Conservation (phyloP, 2,888 invertebrate species). For the Chrysolina oricalcia region DNA sequence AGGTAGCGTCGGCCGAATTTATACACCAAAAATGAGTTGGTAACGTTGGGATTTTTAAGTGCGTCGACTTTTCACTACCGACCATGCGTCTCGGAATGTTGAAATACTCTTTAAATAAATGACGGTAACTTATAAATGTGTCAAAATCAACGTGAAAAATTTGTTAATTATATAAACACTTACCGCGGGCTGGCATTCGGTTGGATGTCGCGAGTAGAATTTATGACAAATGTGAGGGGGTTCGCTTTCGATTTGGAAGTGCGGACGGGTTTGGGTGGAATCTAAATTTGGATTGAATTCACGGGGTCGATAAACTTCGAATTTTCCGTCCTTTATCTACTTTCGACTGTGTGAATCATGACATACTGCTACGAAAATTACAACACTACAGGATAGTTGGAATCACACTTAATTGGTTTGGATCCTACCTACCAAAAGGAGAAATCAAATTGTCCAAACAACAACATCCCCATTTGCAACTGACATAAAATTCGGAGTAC, state of each 20-base stretch:
- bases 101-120: slow-evolving; percentile 53
- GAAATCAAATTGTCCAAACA: too few relatives aligned
- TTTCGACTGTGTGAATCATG: too few relatives aligned
- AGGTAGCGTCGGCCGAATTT: slow-evolving; percentile 47
- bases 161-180: slow-evolving; percentile 65
- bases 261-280: not conserved
- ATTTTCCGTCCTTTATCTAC: too few relatives aligned
- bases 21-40: slow-evolving; percentile 40
- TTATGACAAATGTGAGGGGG: slow-evolving; percentile 8
- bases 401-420: too few relatives aligned
- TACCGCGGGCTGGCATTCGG: slow-evolving; percentile 51
- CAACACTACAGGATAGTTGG: too few relatives aligned
- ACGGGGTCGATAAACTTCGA: too few relatives aligned
- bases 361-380: too few relatives aligned
- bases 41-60: slow-evolving; percentile 46
- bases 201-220: slow-evolving; percentile 15
- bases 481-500: too few relatives aligned
- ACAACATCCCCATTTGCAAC: too few relatives aligned
- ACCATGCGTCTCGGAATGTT: slow-evolving; percentile 46
- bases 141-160: slow-evolving; percentile 63
- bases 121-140: slow-evolving; percentile 57
- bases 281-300: too few relatives aligned
- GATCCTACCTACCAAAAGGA: too few relatives aligned
- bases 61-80: slow-evolving; percentile 37
- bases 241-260: not conserved